phyloP scores from a whole-genome alignment of 30 jellyfish, hydroid and myxozoan species.

The Aurelia aurita region DNA sequence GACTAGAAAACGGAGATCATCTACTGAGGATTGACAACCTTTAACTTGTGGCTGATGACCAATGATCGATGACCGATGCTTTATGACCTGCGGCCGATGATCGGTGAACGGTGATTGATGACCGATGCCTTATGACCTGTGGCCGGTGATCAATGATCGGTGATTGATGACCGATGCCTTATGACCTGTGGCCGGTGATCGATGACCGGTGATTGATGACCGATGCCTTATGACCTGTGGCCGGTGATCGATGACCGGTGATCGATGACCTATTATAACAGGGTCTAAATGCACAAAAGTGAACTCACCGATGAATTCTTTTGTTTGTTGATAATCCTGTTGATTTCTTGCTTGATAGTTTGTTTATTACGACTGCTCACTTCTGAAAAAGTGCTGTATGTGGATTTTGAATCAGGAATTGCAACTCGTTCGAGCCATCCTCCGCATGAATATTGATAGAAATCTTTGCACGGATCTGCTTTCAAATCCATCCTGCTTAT shows the following conservation, averaged over 20 bases:
- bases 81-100: too few species aligned
- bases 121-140: too few species aligned
- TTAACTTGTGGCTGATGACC: too few species aligned
- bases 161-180: not conserved
- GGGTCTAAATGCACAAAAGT: too few species aligned
- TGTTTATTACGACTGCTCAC: conserved; percentile 68
- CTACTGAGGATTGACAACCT: too few species aligned
- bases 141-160: too few species aligned
- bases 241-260: not conserved
- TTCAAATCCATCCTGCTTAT: conserved; percentile 79
- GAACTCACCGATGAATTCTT: conserved; percentile 79
- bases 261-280: too few species aligned
- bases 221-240: not conserved
- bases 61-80: too few species aligned
- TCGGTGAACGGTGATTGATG: too few species aligned
- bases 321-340: conserved; percentile 52
- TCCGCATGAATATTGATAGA: conserved; percentile 96
- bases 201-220: too few species aligned
- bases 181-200: not conserved
- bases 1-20: too few species aligned
- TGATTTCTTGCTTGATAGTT: conserved; percentile 63
- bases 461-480: conserved; percentile 90
- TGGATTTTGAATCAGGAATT: conserved; percentile 89
- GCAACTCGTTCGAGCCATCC: conserved; percentile 94
- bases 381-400: conserved; percentile 76